Evolutionary conservation across 2,888 invertebrate genomes (phyloP), one percentile per base, ranked within the genome.

Genomic region (Lydus trimaculatus): DNA sequence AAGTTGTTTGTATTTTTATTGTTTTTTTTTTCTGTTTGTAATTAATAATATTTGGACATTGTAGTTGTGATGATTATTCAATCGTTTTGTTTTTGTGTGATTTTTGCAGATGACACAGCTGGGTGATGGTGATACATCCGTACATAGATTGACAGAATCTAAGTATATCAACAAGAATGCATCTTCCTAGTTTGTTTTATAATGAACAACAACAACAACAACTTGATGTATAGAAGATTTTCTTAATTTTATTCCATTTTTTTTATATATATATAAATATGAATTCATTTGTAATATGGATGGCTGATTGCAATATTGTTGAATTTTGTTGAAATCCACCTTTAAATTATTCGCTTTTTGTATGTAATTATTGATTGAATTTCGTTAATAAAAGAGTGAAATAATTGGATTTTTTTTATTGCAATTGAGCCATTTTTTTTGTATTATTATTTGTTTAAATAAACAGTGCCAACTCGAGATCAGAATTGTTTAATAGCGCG

Each of bases 71-170:
- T 64, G 39, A 72, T 72, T 69, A 79, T 80, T 78, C 78, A 81
- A 83, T 79, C 83, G 84, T 70, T 83, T 81, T 48, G 48, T 48
- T 84, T 84, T 85, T 84, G 84, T 84, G 84, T 84, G 84, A n/a
- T 83, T 84, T 85, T 48, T 84, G 77, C 84, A 85, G 85, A 84
- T 84, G 82, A 78, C 81, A 81, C 81, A 83, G 77, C 79, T 82
- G 81, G 84, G 84, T 84, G 85, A 83, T 79, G 83, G 83, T 80
- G 84, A 84, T 76, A 6, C 43, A 43, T 79, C 83, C 79, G 75
- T 82, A 77, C 83, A 83, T 83, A 84, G 83, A 84, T 84, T 84
- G 85, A 84, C 84, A 81, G 84, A 85, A 83, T 85, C 85, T 84
- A 85, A 85, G 83, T 85, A 85, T 85, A 83, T 81, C 84, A 82